Evolutionary conservation across 2,113 vertebrate genomes (phyloP).

Genomic region (Lasiurus cinereus): DNA sequence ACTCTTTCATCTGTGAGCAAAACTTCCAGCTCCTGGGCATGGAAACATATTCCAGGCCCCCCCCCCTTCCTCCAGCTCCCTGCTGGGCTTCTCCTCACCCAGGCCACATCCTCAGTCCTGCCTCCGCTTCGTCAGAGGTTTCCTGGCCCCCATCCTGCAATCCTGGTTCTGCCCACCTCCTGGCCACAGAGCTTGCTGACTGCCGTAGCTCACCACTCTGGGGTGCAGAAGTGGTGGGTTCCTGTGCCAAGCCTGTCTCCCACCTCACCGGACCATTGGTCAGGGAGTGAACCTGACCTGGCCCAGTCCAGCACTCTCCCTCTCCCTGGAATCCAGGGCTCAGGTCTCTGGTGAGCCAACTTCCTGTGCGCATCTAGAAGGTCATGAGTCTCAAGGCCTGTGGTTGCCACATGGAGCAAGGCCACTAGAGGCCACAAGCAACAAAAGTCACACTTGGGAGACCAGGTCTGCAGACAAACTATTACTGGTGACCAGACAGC

Average conservation of each 20-base stretch:
- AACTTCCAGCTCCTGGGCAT: not conserved
- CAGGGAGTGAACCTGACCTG: not conserved
- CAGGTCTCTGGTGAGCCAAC: not conserved
- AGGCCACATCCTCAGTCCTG: not conserved
- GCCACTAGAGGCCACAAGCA: not conserved
- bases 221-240: not conserved
- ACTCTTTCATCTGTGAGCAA: not conserved
- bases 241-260: accelerated
- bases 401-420: not conserved
- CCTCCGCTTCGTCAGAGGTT: not conserved
- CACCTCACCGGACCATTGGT: not conserved
- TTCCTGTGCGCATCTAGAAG: not conserved
- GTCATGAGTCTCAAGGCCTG: not conserved
- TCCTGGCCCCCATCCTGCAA: not conserved
- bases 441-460: not conserved
- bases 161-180: not conserved
- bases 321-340: not conserved
- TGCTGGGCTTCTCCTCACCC: not conserved
- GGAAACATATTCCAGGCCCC: too few relatives aligned
- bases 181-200: not conserved
- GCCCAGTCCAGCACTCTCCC: not conserved
- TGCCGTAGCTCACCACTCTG: not conserved
- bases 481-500: not conserved
- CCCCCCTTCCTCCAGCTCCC: not conserved
- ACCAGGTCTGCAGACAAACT: not conserved